These are phyloP conservation scores for Toxotes jaculatrix DNA, from an alignment of 2,113 vertebrate species.

Conservation along the genomic window DNA sequence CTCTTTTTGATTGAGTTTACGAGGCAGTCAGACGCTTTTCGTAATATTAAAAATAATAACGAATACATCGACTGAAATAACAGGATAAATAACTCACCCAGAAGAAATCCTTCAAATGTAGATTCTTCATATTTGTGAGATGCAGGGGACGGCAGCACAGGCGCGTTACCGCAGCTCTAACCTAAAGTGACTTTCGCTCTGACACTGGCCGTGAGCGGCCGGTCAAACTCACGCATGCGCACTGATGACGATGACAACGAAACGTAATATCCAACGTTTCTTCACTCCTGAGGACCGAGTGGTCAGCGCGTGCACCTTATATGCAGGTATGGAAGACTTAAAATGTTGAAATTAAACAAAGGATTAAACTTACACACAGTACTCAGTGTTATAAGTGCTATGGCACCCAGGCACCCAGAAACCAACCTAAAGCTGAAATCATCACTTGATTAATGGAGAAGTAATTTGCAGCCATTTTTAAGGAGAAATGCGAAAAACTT, in stretches of 20 bases:
- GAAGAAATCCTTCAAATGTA: slow-evolving; percentile 90
- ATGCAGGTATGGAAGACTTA: background rate
- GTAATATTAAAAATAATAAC: background rate
- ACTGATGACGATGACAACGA: background rate
- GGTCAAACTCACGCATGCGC: slow-evolving; percentile 28
- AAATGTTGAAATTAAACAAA: background rate
- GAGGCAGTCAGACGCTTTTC: too few relatives aligned
- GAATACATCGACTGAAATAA: background rate
- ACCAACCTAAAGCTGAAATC: too few relatives aligned
- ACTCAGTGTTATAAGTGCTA: too few relatives aligned
- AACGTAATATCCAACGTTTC: background rate
- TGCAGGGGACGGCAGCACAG: background rate
- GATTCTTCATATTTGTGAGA: slow-evolving; percentile 84
- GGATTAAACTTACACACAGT: too few relatives aligned
- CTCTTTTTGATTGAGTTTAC: too few relatives aligned
- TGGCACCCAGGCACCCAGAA: too few relatives aligned
- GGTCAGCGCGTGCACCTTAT: background rate
- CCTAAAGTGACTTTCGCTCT: background rate
- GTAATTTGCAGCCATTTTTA: too few relatives aligned
- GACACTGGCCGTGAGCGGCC: too few relatives aligned
- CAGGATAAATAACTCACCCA: slow-evolving; percentile 84
- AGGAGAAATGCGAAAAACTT: too few relatives aligned
- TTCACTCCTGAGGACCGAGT: too few relatives aligned
- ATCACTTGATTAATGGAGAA: too few relatives aligned
- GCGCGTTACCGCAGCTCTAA: background rate